Percentiles rank a stretch among this genome's conserved stretches.
Evolutionary conservation across 2,797 vertebrate genomes (phyloP).

Genomic region (Lophotriccus pileatus): DNA sequence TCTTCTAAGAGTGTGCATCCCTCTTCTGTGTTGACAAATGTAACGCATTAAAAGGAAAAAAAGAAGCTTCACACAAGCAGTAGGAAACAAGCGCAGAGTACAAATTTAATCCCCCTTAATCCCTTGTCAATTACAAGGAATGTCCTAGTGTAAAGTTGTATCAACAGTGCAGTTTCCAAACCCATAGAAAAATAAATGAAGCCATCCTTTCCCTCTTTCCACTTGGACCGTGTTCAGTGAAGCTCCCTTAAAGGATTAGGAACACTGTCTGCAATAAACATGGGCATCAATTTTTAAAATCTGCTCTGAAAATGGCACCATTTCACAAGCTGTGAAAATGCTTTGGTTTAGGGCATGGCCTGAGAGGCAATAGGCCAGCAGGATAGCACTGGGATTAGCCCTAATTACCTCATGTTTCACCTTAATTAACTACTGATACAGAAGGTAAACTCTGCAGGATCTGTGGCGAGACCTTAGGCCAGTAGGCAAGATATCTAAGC

Average conservation of each 20-base stretch:
- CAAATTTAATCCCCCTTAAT: conserved; percentile 39
- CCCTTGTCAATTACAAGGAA: conserved; percentile 9
- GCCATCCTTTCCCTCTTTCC: not conserved
- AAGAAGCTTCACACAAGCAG: not conserved
- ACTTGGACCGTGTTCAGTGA: not conserved
- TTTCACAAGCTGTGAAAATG: conserved; percentile 57
- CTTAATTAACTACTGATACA: conserved; percentile 83
- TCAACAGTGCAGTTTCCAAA: not conserved
- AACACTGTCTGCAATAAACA: conserved; percentile 39
- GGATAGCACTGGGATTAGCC: conserved; percentile 77
- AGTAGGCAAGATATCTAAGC: conserved; percentile 70
- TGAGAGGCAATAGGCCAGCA: conserved; percentile 74
- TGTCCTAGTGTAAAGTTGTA: not conserved
- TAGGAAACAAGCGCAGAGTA: conserved; percentile 19
- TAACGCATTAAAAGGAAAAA: not conserved
- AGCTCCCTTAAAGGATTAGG: conserved; percentile 37
- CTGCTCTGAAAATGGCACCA: conserved; percentile 44
- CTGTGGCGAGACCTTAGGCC: conserved; percentile 70
- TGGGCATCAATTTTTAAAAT: conserved; percentile 55
- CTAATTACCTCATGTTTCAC: conserved; percentile 83
- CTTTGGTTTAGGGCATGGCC: conserved; percentile 62
- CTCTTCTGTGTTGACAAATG: not conserved
- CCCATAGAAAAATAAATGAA: not conserved
- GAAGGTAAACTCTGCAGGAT: conserved; percentile 78
- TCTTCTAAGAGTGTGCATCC: not conserved